Evolutionary conservation across 2,797 vertebrate genomes (phyloP).

Genomic region (Gymnothorax reevesii): DNA sequence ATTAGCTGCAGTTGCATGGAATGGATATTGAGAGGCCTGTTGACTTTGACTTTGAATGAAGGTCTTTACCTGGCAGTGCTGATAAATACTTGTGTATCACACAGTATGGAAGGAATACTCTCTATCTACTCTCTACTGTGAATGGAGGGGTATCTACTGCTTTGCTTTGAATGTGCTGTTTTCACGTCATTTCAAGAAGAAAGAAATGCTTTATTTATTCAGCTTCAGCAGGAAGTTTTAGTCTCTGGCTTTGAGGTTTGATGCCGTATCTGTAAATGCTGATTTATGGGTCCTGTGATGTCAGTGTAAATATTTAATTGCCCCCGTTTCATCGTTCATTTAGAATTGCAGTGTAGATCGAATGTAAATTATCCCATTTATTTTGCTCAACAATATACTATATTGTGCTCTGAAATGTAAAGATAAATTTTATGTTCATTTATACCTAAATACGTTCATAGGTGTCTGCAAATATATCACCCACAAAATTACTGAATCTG

Average conservation of each 20-base stretch:
- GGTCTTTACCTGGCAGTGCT: not conserved
- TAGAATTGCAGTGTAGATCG: not conserved
- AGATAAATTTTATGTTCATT: not conserved
- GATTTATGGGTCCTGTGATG: not conserved
- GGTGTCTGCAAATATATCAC: too few species aligned
- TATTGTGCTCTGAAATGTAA: not conserved
- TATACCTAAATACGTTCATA: too few species aligned
- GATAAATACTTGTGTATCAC: not conserved
- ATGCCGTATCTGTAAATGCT: not conserved
- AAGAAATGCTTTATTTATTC: not conserved
- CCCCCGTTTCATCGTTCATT: not conserved
- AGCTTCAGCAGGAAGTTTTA: not conserved
- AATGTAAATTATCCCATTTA: not conserved
- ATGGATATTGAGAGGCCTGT: not conserved
- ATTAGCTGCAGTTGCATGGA: not conserved
- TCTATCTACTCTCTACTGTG: too few species aligned
- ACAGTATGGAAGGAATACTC: not conserved
- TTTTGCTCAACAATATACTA: not conserved
- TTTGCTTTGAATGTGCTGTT: not conserved
- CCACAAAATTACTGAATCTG: too few species aligned
- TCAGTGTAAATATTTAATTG: not conserved
- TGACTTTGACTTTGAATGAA: not conserved
- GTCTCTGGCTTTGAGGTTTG: not conserved
- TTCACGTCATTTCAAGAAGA: not conserved
- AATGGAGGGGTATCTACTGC: not conserved